Base-by-base conservation (phyloP, 1,140 invertebrate genomes). In the Battus philenor region DNA sequence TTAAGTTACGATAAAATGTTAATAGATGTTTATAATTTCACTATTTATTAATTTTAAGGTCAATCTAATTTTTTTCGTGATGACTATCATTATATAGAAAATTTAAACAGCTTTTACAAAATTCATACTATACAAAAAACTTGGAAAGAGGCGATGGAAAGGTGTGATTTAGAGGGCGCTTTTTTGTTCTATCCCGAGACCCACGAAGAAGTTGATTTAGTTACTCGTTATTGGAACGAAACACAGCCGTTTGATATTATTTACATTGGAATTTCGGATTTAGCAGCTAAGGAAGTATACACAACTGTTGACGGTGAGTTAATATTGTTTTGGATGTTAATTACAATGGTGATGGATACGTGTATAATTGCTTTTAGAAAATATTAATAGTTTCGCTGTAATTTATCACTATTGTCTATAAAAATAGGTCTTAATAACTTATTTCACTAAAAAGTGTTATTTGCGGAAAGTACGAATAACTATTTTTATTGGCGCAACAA, bases 151-250 rank as follows among this genome's bases (percentile, higher is more conserved):
- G 75, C 75, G 0, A 75, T 60, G 24, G 36, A 50, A 2, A 50
- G 38, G 7, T 81, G 77, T 43, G 48, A 47, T 1, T 41, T 60
- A 30, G 75, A 84, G 47, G 76, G 77, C 0, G 70, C 74, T 0
- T 52, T 44, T 10, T 44, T 84, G 1, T 84, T 81, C 29, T 78
- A 72, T 9, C 64, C 80, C 2, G 59, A 72, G 13, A 60, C 73
- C 29, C 50, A 71, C 0, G 36, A 53, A 0, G 77, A 82, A 32
- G 65, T 61, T 0, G 15, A 63, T 1, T 48, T 50, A 0, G 64
- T 81, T 2, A 50, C 68, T 7, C 32, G 18, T 0, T 67, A 52
- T 30, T 76, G 63, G 67, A 78, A 75, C 10, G 24, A 41, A 22
- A 72, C 68, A 1, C 69, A 72, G 16, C 55, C 59, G 0, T 68